Percentiles rank a stretch among this genome's conserved stretches.
These are phyloP conservation scores for Pyrrhia umbra DNA, from an alignment of 2,888 invertebrate genomes.

Conservation along the genomic window DNA sequence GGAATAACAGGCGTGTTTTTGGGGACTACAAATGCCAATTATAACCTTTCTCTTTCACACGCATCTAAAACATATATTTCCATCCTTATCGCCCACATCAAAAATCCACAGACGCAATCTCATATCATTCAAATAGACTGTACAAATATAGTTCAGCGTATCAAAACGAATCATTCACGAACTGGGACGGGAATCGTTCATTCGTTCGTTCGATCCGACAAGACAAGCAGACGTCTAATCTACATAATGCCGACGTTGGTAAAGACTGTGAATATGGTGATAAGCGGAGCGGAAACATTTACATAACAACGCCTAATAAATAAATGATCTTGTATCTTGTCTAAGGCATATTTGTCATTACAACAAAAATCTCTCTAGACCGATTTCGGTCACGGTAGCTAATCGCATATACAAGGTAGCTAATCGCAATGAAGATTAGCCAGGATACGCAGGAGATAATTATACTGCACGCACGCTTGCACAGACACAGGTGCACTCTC, in stretches of 20 bases:
- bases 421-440: too few species aligned
- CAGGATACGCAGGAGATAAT: too few species aligned
- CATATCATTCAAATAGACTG: slow-evolving; percentile 52
- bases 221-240: slow-evolving; percentile 84
- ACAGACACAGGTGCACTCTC: too few species aligned
- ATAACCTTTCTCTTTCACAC: neutral
- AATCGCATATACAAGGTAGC: too few species aligned
- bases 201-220: slow-evolving; percentile 76
- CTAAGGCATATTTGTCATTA: too few species aligned
- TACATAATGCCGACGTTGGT: slow-evolving; percentile 81
- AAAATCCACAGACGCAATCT: slow-evolving; percentile 9
- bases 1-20: too few species aligned
- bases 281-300: slow-evolving; percentile 29
- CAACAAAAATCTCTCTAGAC: too few species aligned
- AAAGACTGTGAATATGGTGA: slow-evolving; percentile 14
- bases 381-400: too few species aligned
- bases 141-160: slow-evolving; percentile 45
- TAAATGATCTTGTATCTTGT: too few species aligned
- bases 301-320: too few species aligned
- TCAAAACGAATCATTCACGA: slow-evolving; percentile 57
- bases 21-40: too few species aligned
- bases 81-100: neutral
- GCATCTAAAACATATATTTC: neutral
- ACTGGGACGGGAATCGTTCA: slow-evolving; percentile 55
- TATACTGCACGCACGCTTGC: too few species aligned